These are phyloP conservation scores for Murina feae DNA, from an alignment of 2,113 vertebrate species.

Conservation along the genomic window DNA sequence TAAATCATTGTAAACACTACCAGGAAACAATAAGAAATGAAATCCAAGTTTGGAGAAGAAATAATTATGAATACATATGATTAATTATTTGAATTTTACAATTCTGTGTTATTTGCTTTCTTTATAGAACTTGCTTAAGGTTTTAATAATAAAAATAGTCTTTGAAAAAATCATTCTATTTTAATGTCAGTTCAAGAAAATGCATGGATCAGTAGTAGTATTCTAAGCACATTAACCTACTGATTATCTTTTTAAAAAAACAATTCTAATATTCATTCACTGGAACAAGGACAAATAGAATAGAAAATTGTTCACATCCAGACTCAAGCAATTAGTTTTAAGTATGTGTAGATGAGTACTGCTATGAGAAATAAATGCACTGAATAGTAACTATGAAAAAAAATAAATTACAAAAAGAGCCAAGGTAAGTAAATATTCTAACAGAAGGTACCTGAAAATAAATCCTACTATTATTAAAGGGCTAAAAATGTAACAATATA, in stretches of 20 bases:
- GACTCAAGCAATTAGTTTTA: slow-evolving; percentile 61
- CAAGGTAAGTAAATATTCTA: slow-evolving; percentile 45
- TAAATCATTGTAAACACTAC: slow-evolving; percentile 47
- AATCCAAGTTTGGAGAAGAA: slow-evolving; percentile 7
- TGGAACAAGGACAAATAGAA: slow-evolving; percentile 64
- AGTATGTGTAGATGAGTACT: slow-evolving; percentile 43
- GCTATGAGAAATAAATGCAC: slow-evolving; percentile 48
- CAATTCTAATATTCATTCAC: slow-evolving; percentile 48
- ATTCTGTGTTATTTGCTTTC: background rate
- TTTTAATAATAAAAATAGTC: slow-evolving; percentile 32
- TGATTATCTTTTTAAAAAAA: slow-evolving; percentile 10
- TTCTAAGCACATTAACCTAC: slow-evolving; percentile 44
- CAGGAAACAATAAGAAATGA: slow-evolving; percentile 24
- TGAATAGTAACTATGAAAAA: slow-evolving; percentile 52
- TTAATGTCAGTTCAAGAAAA: slow-evolving; percentile 19
- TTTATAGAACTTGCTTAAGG: slow-evolving; percentile 21
- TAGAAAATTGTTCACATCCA: slow-evolving; percentile 49
- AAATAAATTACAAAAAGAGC: slow-evolving; percentile 46
- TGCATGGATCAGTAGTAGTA: slow-evolving; percentile 17
- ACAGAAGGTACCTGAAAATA: slow-evolving; percentile 52
- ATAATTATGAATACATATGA: background rate
- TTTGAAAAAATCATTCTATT: slow-evolving; percentile 39
- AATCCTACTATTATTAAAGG: background rate
- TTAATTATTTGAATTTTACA: slow-evolving; percentile 41
- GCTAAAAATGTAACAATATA: slow-evolving; percentile 42